Percentiles rank a stretch among this genome's conserved stretches.
phyloP scores from a whole-genome alignment of 2,113 vertebrate species.

The Aptenodytes forsteri region DNA sequence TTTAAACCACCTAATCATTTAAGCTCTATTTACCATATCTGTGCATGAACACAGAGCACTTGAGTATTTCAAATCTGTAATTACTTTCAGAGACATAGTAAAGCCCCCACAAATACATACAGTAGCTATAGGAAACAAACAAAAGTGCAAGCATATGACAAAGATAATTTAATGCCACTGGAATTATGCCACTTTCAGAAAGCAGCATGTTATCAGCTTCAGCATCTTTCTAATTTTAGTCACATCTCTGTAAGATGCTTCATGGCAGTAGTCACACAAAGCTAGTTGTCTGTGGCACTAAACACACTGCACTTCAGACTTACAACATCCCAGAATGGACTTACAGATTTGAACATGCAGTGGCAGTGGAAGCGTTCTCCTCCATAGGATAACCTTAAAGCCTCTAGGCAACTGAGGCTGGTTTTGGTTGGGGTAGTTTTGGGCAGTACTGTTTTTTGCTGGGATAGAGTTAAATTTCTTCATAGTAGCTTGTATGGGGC shows the following conservation, averaged over 20 bases:
- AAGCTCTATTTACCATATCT: not conserved
- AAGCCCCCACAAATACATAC: not conserved
- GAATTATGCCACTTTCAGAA: not conserved
- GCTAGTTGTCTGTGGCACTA: not conserved
- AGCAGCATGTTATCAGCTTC: not conserved
- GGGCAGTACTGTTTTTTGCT: not conserved
- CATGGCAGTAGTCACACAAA: not conserved
- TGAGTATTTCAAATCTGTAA: not conserved
- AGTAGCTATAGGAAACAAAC: not conserved
- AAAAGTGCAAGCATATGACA: not conserved
- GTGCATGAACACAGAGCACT: not conserved
- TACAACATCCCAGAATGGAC: not conserved
- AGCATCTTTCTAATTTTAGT: not conserved
- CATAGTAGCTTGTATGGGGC: not conserved
- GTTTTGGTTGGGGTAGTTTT: not conserved
- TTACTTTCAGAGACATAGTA: not conserved
- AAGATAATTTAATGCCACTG: not conserved
- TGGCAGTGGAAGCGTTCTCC: not conserved
- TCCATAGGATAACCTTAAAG: not conserved
- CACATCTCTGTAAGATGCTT: not conserved
- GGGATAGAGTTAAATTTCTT: not conserved
- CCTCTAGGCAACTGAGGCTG: not conserved
- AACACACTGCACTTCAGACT: not conserved
- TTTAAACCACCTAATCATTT: not conserved
- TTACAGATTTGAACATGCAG: not conserved